Evolutionary conservation across 1,140 invertebrate genomes (phyloP).

Genomic region (Habropoda laboriosa): DNA sequence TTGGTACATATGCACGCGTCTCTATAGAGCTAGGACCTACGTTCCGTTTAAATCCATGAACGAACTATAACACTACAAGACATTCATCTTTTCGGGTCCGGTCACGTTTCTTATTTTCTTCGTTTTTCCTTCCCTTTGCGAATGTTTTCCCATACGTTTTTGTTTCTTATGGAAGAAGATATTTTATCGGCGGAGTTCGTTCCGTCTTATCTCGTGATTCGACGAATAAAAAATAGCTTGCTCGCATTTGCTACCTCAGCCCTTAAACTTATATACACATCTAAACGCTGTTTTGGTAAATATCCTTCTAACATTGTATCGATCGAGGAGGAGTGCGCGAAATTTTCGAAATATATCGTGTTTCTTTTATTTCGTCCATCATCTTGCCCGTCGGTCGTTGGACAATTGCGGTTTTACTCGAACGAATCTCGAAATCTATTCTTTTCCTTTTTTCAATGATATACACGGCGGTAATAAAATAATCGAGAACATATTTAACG

Average conservation of each 20-base stretch:
- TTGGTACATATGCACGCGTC: background rate
- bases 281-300: slow-evolving; percentile 37
- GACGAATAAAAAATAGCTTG: slow-evolving; percentile 38
- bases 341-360: slow-evolving; percentile 10
- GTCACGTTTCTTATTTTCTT: background rate
- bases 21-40: slow-evolving; percentile 26
- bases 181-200: background rate
- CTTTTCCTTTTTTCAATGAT: background rate
- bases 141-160: background rate
- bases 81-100: slow-evolving; percentile 25
- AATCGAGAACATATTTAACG: slow-evolving; percentile 31
- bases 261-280: slow-evolving; percentile 41
- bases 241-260: slow-evolving; percentile 11
- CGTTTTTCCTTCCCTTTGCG: background rate
- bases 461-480: background rate
- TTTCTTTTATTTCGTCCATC: background rate
- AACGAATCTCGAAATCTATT: slow-evolving; percentile 11
- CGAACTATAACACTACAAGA: slow-evolving; percentile 12
- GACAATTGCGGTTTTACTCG: background rate
- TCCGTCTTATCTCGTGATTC: slow-evolving; percentile 33
- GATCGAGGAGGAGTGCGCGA: slow-evolving; percentile 27
- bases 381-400: background rate
- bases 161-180: slow-evolving; percentile 17
- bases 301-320: slow-evolving; percentile 18
- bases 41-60: slow-evolving; percentile 12